phyloP scores from a whole-genome alignment of 2,113 vertebrate species.

The Pica pica region DNA sequence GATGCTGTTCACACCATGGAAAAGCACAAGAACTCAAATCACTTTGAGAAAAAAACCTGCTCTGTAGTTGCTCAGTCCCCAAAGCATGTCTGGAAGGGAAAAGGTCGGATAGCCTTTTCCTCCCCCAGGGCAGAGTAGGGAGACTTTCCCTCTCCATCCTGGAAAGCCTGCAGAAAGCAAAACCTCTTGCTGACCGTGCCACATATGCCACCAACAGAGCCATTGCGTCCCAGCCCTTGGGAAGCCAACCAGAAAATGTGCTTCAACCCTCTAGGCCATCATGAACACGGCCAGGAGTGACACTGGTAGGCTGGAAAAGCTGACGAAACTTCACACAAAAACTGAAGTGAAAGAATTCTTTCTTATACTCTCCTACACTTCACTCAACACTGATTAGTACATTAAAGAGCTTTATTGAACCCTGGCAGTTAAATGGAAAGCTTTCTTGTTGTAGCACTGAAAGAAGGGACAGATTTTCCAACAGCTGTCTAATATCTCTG shows the following conservation, averaged over 20 bases:
- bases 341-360: constrained; percentile 45
- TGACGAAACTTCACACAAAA: neutral
- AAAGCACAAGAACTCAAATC: neutral
- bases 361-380: constrained; percentile 8
- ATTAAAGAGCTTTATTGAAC: constrained; percentile 65
- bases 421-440: constrained; percentile 65
- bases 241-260: neutral
- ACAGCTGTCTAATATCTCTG: constrained; percentile 78
- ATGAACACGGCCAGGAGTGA: fast-evolving
- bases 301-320: neutral
- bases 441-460: constrained; percentile 60
- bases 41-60: neutral
- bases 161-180: neutral
- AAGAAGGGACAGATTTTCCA: constrained; percentile 76
- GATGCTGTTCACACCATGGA: neutral
- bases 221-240: neutral
- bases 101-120: neutral
- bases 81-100: fast-evolving
- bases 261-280: neutral
- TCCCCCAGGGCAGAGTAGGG: neutral
- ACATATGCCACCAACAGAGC: neutral
- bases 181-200: neutral
- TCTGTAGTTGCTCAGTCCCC: neutral
- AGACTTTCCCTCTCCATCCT: neutral
- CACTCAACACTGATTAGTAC: constrained; percentile 45